A percentile compares a stretch with the other conserved stretches of the same genome.
phyloP scores from a whole-genome alignment of 2,113 vertebrate genomes.

The Setophaga kirtlandii region DNA sequence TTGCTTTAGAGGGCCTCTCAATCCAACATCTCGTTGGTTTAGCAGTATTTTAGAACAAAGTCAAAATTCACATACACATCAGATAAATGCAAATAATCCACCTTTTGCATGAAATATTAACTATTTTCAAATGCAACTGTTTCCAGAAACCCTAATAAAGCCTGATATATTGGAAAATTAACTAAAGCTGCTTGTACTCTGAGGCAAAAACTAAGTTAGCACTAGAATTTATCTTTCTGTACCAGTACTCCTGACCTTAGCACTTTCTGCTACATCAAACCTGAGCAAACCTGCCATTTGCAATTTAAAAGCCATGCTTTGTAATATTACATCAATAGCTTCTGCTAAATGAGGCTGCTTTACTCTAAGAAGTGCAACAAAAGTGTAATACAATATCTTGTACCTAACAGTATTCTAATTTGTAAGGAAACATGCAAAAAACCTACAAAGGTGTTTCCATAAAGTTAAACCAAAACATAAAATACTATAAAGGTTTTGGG shows the following conservation, averaged over 20 bases:
- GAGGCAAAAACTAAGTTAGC: background rate
- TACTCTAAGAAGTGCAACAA: constrained; percentile 60
- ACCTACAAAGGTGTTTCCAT: constrained; percentile 54
- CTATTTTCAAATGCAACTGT: background rate
- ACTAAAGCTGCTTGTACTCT: constrained; percentile 8
- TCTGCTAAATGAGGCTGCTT: constrained; percentile 32
- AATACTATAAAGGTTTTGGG: background rate
- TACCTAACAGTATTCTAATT: constrained; percentile 16
- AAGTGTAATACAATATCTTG: constrained; percentile 60
- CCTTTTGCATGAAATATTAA: background rate
- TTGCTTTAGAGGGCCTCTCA: constrained; percentile 20
- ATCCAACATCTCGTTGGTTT: background rate
- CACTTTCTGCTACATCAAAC: constrained; percentile 12
- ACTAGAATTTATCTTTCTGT: background rate
- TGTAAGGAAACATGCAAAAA: constrained; percentile 42
- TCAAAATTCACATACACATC: background rate
- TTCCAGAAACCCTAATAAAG: background rate
- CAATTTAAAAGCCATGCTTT: constrained; percentile 42
- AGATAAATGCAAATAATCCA: background rate
- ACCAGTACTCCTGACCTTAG: constrained; percentile 43
- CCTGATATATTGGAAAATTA: background rate
- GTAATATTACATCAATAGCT: constrained; percentile 51
- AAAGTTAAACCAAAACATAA: constrained; percentile 37
- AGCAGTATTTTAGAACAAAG: background rate
- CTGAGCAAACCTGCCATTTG: background rate